phyloP scores from a whole-genome alignment of 2,888 invertebrate genomes.

The Nesidiocoris tenuis region DNA sequence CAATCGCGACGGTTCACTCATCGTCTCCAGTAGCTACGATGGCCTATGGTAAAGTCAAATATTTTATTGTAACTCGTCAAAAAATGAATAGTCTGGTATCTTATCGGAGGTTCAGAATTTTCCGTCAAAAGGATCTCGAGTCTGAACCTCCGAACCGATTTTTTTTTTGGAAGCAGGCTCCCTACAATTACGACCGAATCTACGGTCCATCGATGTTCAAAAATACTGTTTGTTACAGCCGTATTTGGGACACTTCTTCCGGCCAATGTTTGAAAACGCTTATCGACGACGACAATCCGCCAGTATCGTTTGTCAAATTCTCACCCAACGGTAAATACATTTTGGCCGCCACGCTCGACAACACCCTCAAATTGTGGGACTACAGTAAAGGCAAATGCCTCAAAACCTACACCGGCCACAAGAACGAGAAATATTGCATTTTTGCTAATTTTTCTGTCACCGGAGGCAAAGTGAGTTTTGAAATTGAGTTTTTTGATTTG shows the following conservation, averaged over 20 bases:
- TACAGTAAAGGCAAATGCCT: constrained; percentile 98
- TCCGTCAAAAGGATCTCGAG: background rate
- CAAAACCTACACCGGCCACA: constrained; percentile 97
- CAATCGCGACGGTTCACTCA: constrained; percentile 96
- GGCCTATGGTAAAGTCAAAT: constrained; percentile 93
- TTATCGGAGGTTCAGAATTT: background rate
- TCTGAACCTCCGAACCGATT: too few species aligned
- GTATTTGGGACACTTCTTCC: constrained; percentile 99
- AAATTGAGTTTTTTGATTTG: too few species aligned
- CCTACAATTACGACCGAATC: too few species aligned
- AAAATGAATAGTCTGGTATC: background rate
- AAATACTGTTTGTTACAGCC: constrained; percentile 71
- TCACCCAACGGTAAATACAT: constrained; percentile 99
- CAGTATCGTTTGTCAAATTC: constrained; percentile 99
- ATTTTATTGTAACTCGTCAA: too few species aligned
- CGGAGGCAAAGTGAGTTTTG: constrained; percentile 87
- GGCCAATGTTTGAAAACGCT: constrained; percentile 98
- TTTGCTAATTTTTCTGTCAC: constrained; percentile 99
- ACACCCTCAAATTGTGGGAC: constrained; percentile 98
- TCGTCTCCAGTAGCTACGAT: constrained; percentile 98
- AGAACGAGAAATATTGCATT: constrained; percentile 99
- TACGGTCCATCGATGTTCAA: too few species aligned
- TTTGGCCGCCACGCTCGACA: constrained; percentile 95
- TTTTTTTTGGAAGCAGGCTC: too few species aligned
- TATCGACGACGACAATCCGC: constrained; percentile 99